Percentiles rank a stretch among this genome's conserved stretches.
Evolutionary conservation across 2,888 invertebrate species (phyloP).

Genomic region (Hartigia nigra): DNA sequence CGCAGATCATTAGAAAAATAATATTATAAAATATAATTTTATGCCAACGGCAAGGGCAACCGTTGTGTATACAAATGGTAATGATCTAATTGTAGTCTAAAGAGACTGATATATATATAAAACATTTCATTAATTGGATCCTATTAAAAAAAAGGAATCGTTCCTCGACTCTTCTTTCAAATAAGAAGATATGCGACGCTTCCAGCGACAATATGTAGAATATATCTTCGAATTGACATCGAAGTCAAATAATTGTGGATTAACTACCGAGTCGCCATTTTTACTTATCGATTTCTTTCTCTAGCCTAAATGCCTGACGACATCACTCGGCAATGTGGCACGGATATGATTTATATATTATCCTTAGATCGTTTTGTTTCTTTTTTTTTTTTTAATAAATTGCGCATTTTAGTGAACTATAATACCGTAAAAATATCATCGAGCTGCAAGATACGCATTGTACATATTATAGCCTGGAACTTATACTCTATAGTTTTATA

Average conservation of each 20-base stretch:
- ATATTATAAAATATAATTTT: slow-evolving; percentile 49
- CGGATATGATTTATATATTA: background rate
- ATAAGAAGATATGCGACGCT: background rate
- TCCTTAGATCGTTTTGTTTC: too few species aligned
- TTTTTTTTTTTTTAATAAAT: background rate
- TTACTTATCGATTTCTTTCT: background rate
- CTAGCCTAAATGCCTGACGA: background rate
- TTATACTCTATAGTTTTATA: background rate
- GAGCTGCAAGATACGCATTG: background rate
- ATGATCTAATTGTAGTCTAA: background rate
- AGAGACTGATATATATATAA: slow-evolving; percentile 2
- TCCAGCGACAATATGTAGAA: background rate
- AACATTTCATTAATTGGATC: background rate
- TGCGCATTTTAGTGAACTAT: background rate
- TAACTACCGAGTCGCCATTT: background rate
- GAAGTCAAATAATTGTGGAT: background rate
- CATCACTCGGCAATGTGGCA: background rate
- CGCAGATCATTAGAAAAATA: slow-evolving; percentile 54
- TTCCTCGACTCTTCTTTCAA: background rate
- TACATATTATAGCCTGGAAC: background rate
- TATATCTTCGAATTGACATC: background rate
- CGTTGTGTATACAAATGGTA: background rate
- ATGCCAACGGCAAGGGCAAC: slow-evolving; percentile 32
- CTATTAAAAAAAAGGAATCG: background rate
- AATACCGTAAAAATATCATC: slow-evolving; percentile 1